Evolutionary conservation across 1,140 invertebrate genomes (phyloP).

Genomic region (Antheraea pernyi): DNA sequence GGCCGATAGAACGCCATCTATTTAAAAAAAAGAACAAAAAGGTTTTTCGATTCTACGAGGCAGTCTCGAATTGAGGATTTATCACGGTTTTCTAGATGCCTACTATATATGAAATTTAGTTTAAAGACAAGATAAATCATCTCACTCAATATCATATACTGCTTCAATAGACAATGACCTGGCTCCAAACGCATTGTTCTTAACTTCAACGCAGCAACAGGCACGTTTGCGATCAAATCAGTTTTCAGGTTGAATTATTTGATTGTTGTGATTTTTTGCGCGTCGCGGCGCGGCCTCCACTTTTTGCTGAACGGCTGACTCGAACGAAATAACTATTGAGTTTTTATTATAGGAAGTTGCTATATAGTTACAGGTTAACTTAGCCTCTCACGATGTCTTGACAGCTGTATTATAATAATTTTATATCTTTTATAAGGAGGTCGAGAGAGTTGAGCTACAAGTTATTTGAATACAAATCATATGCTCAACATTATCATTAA

Average conservation of each 20-base stretch:
- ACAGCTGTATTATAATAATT: background rate
- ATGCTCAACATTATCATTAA: background rate
- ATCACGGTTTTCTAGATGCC: no score
- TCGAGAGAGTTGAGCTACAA: background rate
- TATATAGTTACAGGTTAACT: background rate
- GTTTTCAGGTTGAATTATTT: constrained; percentile 11
- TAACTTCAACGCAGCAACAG: background rate
- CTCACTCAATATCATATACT: background rate
- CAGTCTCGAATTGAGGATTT: no score
- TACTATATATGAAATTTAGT: no score
- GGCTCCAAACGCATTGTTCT: background rate
- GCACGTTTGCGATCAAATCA: background rate
- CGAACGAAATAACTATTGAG: background rate
- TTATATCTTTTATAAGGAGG: background rate
- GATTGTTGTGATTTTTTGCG: constrained; percentile 9
- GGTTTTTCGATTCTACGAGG: no score
- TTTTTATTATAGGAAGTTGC: background rate
- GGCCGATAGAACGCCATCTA: no score
- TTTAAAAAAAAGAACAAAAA: no score
- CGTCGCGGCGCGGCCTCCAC: constrained; percentile 4
- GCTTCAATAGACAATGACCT: background rate
- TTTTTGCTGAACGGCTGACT: constrained; percentile 10
- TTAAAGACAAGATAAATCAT: no score
- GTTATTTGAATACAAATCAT: background rate
- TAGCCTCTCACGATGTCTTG: background rate